These are phyloP conservation scores for Lottia gigantea DNA, from an alignment of 2,888 invertebrate species.

Conservation along the genomic window DNA sequence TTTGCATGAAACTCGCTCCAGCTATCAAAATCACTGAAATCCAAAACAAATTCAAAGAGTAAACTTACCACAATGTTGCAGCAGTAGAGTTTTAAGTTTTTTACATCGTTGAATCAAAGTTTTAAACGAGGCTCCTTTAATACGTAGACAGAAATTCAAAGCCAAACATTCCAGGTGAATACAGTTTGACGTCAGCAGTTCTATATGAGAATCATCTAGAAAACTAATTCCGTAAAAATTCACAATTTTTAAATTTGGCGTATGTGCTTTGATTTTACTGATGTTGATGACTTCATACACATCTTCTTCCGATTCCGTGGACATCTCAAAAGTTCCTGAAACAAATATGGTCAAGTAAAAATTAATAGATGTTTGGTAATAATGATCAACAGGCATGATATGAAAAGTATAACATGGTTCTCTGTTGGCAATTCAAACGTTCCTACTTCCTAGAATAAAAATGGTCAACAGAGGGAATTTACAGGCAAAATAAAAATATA, in stretches of 20 bases:
- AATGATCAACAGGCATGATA: no score
- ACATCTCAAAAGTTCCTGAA: slow-evolving; percentile 68
- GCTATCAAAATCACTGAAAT: no score
- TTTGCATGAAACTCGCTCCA: no score
- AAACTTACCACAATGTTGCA: slow-evolving; percentile 92
- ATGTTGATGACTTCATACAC: slow-evolving; percentile 88
- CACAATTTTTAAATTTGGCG: slow-evolving; percentile 96
- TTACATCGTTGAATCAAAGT: slow-evolving; percentile 92
- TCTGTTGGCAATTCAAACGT: no score
- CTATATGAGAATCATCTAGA: slow-evolving; percentile 98
- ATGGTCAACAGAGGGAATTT: no score
- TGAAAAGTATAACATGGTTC: no score
- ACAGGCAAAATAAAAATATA: no score
- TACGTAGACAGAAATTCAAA: slow-evolving; percentile 96
- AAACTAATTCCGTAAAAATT: slow-evolving; percentile 99
- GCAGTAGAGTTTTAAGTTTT: slow-evolving; percentile 88
- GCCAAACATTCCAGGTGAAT: slow-evolving; percentile 96
- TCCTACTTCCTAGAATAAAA: no score
- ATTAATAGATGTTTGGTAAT: no score
- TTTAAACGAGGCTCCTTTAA: slow-evolving; percentile 95
- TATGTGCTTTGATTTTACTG: slow-evolving; percentile 96
- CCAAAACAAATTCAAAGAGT: no score
- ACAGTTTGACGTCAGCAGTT: slow-evolving; percentile 89
- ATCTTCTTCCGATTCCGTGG: slow-evolving; percentile 96
- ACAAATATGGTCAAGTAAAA: not conserved